Base-by-base conservation (phyloP, 2,113 vertebrate species). In the Marmota monax region DNA sequence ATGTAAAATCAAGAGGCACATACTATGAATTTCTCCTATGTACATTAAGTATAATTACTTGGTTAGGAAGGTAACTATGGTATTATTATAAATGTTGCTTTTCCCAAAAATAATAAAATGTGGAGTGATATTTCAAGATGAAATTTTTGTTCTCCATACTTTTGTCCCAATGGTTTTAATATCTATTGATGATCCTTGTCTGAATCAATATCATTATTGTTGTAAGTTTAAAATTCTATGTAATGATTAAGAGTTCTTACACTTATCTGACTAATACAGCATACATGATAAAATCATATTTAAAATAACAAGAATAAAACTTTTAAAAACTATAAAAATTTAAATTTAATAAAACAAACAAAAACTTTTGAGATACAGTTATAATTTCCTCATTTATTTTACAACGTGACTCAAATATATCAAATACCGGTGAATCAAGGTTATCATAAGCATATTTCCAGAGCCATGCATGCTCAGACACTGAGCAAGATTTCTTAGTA, bases 161-260 rank as follows among this genome's bases (percentile, higher is more conserved):
- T 56, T 78, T 84, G 91, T 48, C 7, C 8, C 53, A 73, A 9
- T 65, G 8, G 6, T 87, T 82, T 93, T 83, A 78, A 72, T 29
- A 70, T 63, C 22, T 72, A 27, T 42, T 76, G 32, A 23, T 88
- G 7, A 42, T 37, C 67, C 72, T 92, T 90, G 22, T 82, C 79
- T 74, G 56, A 56, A 69, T 89, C 22, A 95, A 17, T 86, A 39
- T 82, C 29, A 70, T 92, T 91, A 58, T 69, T 85, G 34, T 53
- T 86, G 23, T n/a, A 27, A 70, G 82, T 70, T 70, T 72, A 51
- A 82, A 82, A 65, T 80, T 82, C 17, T 74, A 37, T 63, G 32
- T 88, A 51, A 77, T 70, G 2, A 4, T 53, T 90, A 10, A 61
- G 74, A 69, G 8, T 82, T 65, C 69, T 95, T 45, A 63, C 32